Percentiles rank a stretch among this genome's conserved stretches.
Evolutionary conservation across 2,888 invertebrate species (phyloP).

Genomic region (Cantharis rufa): DNA sequence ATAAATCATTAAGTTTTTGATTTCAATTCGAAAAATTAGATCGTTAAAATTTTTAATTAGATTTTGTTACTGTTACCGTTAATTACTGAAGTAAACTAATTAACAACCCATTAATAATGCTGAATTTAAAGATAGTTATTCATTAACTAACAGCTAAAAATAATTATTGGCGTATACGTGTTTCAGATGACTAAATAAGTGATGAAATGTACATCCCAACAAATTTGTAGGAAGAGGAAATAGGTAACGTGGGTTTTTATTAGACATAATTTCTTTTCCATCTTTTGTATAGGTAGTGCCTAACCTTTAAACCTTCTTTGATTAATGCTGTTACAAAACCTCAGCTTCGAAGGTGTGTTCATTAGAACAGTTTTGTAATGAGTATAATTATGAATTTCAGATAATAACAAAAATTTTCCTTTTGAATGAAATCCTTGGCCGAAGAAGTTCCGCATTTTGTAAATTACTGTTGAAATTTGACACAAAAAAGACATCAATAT

Average conservation of each 20-base stretch:
- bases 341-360: constrained; percentile 10
- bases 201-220: constrained; percentile 26
- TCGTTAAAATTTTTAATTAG: not conserved
- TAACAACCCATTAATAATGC: constrained; percentile 1
- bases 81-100: constrained; percentile 1
- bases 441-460: not conserved
- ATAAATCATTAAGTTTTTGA: not conserved
- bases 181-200: constrained; percentile 23
- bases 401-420: not conserved
- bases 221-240: constrained; percentile 37
- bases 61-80: not conserved
- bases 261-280: constrained; percentile 36
- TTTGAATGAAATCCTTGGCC: not conserved
- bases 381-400: not conserved
- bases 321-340: constrained; percentile 32
- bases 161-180: constrained; percentile 7
- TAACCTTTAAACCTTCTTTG: constrained; percentile 33
- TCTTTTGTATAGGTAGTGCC: constrained; percentile 6
- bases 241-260: constrained; percentile 30
- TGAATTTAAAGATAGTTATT: not conserved
- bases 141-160: constrained; percentile 4
- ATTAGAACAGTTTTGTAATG: constrained; percentile 15
- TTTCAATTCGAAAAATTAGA: not conserved
- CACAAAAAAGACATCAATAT: not conserved
- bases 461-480: not conserved